phyloP scores from a whole-genome alignment of 2,888 invertebrate species.

The Apodemia mormo region DNA sequence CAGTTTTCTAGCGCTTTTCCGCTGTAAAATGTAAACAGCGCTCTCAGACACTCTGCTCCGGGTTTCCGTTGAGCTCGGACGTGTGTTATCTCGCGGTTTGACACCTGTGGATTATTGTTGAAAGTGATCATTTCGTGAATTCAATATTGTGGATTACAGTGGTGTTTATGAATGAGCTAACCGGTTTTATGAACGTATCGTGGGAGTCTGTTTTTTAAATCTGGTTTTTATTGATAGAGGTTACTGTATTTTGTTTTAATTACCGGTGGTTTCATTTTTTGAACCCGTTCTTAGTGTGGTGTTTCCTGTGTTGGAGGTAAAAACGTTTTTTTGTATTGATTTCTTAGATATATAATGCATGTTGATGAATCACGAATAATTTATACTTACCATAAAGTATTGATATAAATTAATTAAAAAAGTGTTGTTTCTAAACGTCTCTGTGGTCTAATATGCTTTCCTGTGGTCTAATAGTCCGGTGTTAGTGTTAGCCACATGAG shows the following conservation, averaged over 20 bases:
- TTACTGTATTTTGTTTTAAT: slow-evolving; percentile 14
- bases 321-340: slow-evolving; percentile 13
- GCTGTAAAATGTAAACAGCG: slow-evolving; percentile 3
- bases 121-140: slow-evolving; percentile 7
- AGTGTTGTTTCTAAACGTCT: no score
- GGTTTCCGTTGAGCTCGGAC: slow-evolving; percentile 48
- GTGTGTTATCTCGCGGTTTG: slow-evolving; percentile 32
- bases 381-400: neutral
- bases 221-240: slow-evolving; percentile 8
- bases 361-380: neutral
- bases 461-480: no score
- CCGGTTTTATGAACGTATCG: slow-evolving; percentile 14
- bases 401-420: no score
- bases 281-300: slow-evolving; percentile 6
- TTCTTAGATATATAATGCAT: neutral
- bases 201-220: slow-evolving; percentile 9
- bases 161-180: slow-evolving; percentile 19
- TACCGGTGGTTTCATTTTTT: slow-evolving; percentile 7
- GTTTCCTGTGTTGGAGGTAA: slow-evolving; percentile 10
- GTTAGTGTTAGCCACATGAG: no score
- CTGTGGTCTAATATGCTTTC: no score
- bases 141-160: slow-evolving; percentile 22
- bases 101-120: slow-evolving; percentile 62
- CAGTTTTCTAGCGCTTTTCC: neutral
- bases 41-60: slow-evolving; percentile 50